Base-by-base conservation (phyloP, 2,888 invertebrate genomes). In the Odontocolon sp. region DNA sequence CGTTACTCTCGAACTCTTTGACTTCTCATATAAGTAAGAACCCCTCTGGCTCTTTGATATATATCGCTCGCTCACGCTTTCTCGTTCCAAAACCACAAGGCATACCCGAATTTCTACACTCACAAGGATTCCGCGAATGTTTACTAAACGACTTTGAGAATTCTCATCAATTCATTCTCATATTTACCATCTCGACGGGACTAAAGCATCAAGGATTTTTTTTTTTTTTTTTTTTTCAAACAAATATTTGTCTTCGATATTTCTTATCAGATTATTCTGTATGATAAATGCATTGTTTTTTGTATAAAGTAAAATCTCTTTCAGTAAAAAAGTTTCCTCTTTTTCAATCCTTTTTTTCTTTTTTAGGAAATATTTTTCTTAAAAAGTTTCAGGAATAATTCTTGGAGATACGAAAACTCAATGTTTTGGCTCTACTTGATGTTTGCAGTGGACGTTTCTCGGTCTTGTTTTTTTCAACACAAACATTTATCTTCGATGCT, bases 51-150 rank as follows among this genome's bases (percentile, higher is more conserved):
- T 69, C 63, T 28, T 26, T 6, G 16, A 9, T 18, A 52, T 28
- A 16, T 16, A 36, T 23, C 14, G 1, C 11, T 23, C 33, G 3
- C 16, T 23, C 33, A 14, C 38, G 16, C 45, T 28, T 33, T 18
- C 31, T 2, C 14, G 9, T 36, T 2, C 40, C 50, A 52, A 76
- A 63, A 57, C 26, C 38, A 26, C 56, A 38, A 11, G 21, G 21
- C 57, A 69, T 63, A 68, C 54, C 28, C 54, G 50, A 21, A 67
- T 50, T 42, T 42, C 33, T 61, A 38, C 50, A 21, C 54, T 47
- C 54, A 18, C 38, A 42, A 63, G 42, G 11, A 68, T 71, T 67
- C 61, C 66, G 18, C 33, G 50, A 68, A 71, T 77, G 38, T 72
- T 63, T 68, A 26, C 36, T 26, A 38, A 5, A 8, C 11, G 28